Base-by-base conservation (phyloP, 2,797 vertebrate species). In the Enteromius unitaeniatus region DNA sequence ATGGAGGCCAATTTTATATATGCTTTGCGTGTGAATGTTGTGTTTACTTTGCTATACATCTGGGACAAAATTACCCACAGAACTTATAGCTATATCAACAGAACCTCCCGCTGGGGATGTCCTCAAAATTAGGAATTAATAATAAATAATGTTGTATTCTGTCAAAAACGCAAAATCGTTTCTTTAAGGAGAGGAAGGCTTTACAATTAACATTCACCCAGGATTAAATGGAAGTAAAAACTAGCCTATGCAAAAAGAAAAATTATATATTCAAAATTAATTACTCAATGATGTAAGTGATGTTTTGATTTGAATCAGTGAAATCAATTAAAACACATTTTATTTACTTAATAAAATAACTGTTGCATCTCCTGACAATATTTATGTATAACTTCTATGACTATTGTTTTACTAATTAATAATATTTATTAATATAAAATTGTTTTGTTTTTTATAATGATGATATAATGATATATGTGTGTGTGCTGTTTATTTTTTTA, bases 81-180 rank as follows among this genome's bases (percentile, higher is more conserved):
- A 47, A 21, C 15, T 40, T 64, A 45, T 28, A 14, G 17, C 9
- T 64, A 64, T 47, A 78, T 19, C 8, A 23, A 47, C 23, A 64
- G 15, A 78, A 31, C 14, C 5, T 78, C 37, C 58, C 9, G 8
- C 15, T 62, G 23, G 58, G 58, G 23, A 47, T 42, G 3, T 79
- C 47, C 45, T 79, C 28, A 68, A 53, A 68, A n/a, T 49, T 58
- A n/a, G 45, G n/a, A 75, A 62, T 40, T 0, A 82, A 64, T 75
- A 64, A 26, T 75, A 65, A 73, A 73, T 34, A 60, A 45, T 31
- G 17, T 81, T 73, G 47, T n/a, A 17, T 76, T 37, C 34, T n/a
- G 21, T 31, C 34, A 73, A 19, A 73, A 73, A 73, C 17, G 4
- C n/a, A 47, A 60, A 37, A 79, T 17, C 1, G 6, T 7, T 70